Conservation (phyloP, 2,888 invertebrate species). For the Melieria crassipennis region DNA sequence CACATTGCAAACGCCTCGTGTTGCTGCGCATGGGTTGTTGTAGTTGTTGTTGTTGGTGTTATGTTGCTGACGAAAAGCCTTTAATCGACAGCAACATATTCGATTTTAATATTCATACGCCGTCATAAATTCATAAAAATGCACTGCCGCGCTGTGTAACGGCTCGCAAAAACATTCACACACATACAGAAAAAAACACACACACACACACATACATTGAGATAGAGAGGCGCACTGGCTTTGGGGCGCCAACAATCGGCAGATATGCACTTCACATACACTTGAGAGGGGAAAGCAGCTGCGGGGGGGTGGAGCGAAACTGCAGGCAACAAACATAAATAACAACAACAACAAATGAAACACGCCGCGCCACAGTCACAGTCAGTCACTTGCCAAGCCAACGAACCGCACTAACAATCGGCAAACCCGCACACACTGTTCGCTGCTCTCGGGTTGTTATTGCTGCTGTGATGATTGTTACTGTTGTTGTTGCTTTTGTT, state of each 20-base stretch:
- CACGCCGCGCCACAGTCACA: not conserved
- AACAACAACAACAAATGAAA: conserved; percentile 5
- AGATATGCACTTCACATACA: no score
- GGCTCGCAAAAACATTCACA: not conserved
- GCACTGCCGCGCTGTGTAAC: not conserved
- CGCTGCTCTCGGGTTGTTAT: not conserved
- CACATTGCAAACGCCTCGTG: no score
- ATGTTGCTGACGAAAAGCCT: conserved; percentile 51
- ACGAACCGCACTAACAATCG: conserved; percentile 32
- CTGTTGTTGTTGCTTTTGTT: conserved; percentile 2
- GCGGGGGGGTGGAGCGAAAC: conserved; percentile 9
- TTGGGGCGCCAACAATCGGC: not conserved
- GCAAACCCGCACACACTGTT: not conserved
- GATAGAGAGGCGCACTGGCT: not conserved
- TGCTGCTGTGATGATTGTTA: not conserved
- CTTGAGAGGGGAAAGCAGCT: no score
- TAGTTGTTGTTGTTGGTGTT: conserved; percentile 4
- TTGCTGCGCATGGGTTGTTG: not conserved
- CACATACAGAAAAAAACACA: not conserved
- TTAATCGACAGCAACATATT: conserved; percentile 62
- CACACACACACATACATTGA: conserved; percentile 5
- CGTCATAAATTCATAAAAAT: conserved; percentile 55
- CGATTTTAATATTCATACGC: conserved; percentile 62
- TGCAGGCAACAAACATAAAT: conserved; percentile 5
- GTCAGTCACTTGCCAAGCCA: conserved; percentile 29